phyloP scores from a whole-genome alignment of 2,113 vertebrate species.

The Macrotus californicus region DNA sequence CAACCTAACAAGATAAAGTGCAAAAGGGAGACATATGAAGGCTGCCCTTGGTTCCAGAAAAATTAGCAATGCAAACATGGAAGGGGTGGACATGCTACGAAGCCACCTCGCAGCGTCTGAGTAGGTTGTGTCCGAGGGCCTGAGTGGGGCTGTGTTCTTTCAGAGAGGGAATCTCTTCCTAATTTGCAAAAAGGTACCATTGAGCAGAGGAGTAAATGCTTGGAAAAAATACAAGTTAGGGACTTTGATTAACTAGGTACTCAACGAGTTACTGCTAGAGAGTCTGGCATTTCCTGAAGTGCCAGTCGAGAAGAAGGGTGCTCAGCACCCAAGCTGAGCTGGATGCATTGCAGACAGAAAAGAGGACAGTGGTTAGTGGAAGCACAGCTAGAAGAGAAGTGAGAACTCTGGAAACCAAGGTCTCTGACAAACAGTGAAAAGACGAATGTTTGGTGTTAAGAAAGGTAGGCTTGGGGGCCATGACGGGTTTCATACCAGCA shows the following conservation, averaged over 20 bases:
- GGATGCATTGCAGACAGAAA: not conserved
- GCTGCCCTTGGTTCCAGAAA: constrained; percentile 14
- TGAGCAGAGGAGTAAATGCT: not conserved
- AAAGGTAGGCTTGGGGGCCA: not conserved
- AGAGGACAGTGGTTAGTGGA: not conserved
- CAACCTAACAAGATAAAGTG: constrained; percentile 55
- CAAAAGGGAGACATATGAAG: not conserved
- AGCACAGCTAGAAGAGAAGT: not conserved
- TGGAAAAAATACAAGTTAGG: not conserved
- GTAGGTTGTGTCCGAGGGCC: not conserved
- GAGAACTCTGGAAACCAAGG: not conserved
- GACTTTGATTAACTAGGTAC: not conserved
- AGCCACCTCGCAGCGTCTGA: not conserved
- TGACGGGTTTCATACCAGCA: not conserved
- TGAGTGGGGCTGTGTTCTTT: not conserved
- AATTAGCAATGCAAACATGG: not conserved
- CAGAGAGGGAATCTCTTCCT: not conserved
- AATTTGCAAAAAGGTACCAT: not conserved
- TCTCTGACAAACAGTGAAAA: not conserved
- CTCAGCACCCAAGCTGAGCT: not conserved
- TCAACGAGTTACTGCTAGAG: not conserved
- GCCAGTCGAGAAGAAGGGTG: not conserved
- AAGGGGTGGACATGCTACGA: not conserved
- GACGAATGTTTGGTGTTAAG: not conserved
- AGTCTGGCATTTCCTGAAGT: not conserved